Evolutionary conservation across 2,888 invertebrate genomes (phyloP), one percentile per base, ranked within the genome.

Genomic region (Notodonta ziczac): DNA sequence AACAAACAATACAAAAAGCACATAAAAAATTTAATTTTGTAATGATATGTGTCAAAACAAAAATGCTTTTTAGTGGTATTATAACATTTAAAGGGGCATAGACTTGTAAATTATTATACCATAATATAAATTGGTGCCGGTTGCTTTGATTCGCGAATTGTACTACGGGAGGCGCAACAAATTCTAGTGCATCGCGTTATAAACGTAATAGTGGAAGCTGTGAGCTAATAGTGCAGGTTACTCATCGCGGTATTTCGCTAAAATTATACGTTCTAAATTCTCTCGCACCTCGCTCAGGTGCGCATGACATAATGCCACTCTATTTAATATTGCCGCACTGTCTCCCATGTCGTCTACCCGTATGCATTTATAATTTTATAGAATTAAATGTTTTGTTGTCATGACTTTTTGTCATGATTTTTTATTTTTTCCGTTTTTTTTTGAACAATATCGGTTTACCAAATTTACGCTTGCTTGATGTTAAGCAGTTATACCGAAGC

Each of bases 251-350:
- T 86, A 86, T 89, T 87, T 83, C 78, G 84, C 89, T 91, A 90
- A 89, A 88, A 84, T 89, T 90, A 90, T 86, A 85, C 82, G 86
- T 84, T 84, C 90, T 82, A 86, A 86, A 91, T 90, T 86, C 87
- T 80, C 80, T 69, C 64, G 70, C 64, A 69, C 70, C 70, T 73
- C 66, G 72, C 81, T 81, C 89, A 90, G 90, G 90, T 90, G 86
- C 76, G 86, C 62, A 56, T 73, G 75, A 76, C 72, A 71, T 70
- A 71, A 76, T 54, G 35, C 39, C 10, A 39, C 39, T 24, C 24
- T 35, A 35, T 42, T 42, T 42, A 53, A 8, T 54, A 35, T 35
- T 59, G 40, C 10, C 24, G 13, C 40, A 16, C 16, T 40, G 9
- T 42, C 14, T 32, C 4, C 10, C 5, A 16, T 52, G 24, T 16